These are phyloP conservation scores for Pterophyllum scalare DNA, from an alignment of 2,113 vertebrate genomes.

Conservation along the genomic window DNA sequence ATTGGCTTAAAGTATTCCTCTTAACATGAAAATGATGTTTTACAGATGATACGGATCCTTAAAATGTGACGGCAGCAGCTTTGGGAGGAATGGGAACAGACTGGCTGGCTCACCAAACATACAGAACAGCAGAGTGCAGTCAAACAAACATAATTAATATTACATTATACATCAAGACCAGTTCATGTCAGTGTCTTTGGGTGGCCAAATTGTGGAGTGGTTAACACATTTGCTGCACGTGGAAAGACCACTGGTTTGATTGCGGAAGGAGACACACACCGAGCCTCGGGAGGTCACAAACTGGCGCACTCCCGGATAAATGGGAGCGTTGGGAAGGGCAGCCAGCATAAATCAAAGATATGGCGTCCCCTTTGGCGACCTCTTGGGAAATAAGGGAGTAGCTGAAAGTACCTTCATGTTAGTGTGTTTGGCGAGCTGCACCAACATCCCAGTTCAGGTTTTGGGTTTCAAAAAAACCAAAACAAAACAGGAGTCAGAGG, in stretches of 20 bases:
- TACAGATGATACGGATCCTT: too few relatives aligned
- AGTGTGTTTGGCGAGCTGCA: neutral
- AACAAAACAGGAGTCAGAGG: constrained; percentile 33
- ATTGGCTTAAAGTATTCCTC: neutral
- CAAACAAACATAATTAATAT: too few relatives aligned
- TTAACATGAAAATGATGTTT: neutral
- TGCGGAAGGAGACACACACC: too few relatives aligned
- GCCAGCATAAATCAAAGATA: neutral
- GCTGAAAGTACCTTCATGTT: neutral
- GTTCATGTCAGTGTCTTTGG: neutral
- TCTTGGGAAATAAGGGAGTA: neutral
- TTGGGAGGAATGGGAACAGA: too few relatives aligned
- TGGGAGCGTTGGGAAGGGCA: neutral
- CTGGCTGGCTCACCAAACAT: too few relatives aligned
- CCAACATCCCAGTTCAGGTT: neutral
- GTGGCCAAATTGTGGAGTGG: neutral
- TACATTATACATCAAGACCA: neutral
- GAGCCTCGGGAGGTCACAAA: neutral
- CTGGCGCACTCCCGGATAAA: neutral
- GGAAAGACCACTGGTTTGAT: too few relatives aligned
- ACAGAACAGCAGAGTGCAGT: too few relatives aligned
- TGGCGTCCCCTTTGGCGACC: rapidly evolving
- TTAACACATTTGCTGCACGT: too few relatives aligned
- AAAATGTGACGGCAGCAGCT: too few relatives aligned
- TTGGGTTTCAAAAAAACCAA: too few relatives aligned